Base-by-base conservation (phyloP, 1,140 invertebrate genomes). In the Drosophila murphyi region DNA sequence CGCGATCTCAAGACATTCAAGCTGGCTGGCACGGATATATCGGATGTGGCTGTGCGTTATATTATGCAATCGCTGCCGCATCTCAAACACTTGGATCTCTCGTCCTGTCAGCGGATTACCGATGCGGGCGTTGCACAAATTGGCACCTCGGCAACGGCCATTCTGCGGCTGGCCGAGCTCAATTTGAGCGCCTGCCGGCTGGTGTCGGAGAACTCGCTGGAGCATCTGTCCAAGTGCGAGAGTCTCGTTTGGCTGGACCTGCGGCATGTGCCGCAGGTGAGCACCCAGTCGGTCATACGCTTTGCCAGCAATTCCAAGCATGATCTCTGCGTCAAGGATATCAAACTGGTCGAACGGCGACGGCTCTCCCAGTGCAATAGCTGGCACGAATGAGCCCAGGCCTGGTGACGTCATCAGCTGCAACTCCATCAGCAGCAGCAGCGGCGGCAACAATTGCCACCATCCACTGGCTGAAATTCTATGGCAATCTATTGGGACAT, bases 51-150 rank as follows among this genome's bases (percentile, higher is more conserved):
- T 0, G 94, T 98, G 78, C 94, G 96, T 10, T 95, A 97, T 61
- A 95, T 98, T 3, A 95, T 95, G 0, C 96, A 97, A 92, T 96
- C 97, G 81, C 83, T 98, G 52, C 95, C 96, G 0, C 93, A 95
- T 77, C 91, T 98, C 47, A 94, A 95, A 29, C 94, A 95, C 50
- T 92, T 98, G 51, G 96, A 98, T 93, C 93, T 98, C 6, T 97
- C 96, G 10, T 96, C 96, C 35, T 98, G 97, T 92, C 95, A 96
- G 39, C 94, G 96, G n/a, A 94, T 98, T 6, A 97, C 97, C 0
- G 97, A 98, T 91, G 96, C 96, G 4, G 97, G 97, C 34, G 96
- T 98, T n/a, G 96, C 97, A 2, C 96, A 97, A 87, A 94, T 98
- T 34, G 95, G 95, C 7, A 94, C 69, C 93, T 95, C 31, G 10